Conservation (phyloP, 2,113 vertebrate genomes). For the Herpetotheres cachinnans region DNA sequence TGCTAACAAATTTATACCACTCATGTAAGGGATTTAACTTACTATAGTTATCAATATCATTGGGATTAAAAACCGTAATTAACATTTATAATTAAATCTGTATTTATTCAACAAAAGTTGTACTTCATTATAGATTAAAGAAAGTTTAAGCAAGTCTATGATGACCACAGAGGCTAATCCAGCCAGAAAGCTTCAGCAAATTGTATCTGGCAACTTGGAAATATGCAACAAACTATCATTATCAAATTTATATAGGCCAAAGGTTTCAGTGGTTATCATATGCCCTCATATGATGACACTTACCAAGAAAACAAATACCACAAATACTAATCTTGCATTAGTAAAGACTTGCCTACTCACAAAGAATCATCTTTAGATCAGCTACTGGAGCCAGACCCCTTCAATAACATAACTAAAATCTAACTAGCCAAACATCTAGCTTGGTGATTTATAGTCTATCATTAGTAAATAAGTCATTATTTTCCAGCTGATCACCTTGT, state of each 20-base stretch:
- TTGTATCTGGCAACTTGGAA: background rate
- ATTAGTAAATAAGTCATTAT: background rate
- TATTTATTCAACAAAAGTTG: background rate
- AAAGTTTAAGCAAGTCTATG: background rate
- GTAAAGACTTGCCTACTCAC: background rate
- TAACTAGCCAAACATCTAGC: background rate
- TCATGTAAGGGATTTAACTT: background rate
- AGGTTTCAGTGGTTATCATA: background rate
- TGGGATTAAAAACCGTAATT: background rate
- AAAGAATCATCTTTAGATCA: background rate
- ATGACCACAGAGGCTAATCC: background rate
- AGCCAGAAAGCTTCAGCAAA: background rate
- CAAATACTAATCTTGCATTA: background rate
- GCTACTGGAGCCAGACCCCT: background rate
- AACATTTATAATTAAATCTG: background rate
- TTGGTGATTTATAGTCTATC: background rate
- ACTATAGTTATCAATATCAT: background rate
- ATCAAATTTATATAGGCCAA: background rate
- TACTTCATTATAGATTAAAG: background rate
- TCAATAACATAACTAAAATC: background rate
- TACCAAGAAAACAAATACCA: background rate
- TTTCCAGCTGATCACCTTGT: background rate
- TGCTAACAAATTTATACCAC: background rate
- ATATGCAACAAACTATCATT: background rate
- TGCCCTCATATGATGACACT: too few species aligned